These are phyloP conservation scores for Euglossa dilemma DNA, from an alignment of 1,140 invertebrate genomes.

Conservation along the genomic window DNA sequence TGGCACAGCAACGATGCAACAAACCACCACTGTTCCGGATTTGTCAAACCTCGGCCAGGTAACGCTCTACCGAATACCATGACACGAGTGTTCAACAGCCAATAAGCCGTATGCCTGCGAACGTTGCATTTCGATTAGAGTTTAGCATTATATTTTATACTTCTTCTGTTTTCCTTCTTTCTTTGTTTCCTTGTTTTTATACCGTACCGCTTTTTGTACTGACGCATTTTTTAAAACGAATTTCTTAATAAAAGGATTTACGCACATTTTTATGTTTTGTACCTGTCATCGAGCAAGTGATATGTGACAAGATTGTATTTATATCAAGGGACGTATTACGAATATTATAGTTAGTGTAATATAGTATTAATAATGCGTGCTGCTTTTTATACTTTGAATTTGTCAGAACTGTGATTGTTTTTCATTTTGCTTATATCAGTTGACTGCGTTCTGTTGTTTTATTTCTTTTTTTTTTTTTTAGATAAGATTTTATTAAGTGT, in stretches of 20 bases:
- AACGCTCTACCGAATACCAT: conserved; percentile 81
- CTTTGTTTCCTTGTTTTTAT: conserved; percentile 60
- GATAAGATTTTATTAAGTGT: conserved; percentile 1
- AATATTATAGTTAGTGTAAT: neutral
- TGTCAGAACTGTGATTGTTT: neutral
- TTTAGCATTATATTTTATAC: conserved; percentile 73
- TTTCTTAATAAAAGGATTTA: conserved; percentile 69
- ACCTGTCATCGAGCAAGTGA: neutral
- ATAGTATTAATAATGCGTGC: neutral
- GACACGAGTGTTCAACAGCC: conserved; percentile 67
- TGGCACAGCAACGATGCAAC: conserved; percentile 73
- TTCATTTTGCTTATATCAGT: neutral
- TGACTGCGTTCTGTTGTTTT: conserved; percentile 4
- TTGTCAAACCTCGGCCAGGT: conserved; percentile 80
- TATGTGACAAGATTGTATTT: neutral
- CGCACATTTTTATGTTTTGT: conserved; percentile 53
- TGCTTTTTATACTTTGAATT: neutral
- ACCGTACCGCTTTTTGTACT: conserved; percentile 72
- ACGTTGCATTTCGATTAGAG: conserved; percentile 70
- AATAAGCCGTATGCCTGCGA: conserved; percentile 57
- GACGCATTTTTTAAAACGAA: conserved; percentile 55
- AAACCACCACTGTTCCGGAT: conserved; percentile 75
- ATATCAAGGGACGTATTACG: neutral
- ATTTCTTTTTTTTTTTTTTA: no score
- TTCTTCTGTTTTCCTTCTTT: conserved; percentile 29